A percentile compares a stretch with the other conserved stretches of the same genome.
Conservation (phyloP, 1,140 invertebrate genomes). For the Leptinotarsa defecta region DNA sequence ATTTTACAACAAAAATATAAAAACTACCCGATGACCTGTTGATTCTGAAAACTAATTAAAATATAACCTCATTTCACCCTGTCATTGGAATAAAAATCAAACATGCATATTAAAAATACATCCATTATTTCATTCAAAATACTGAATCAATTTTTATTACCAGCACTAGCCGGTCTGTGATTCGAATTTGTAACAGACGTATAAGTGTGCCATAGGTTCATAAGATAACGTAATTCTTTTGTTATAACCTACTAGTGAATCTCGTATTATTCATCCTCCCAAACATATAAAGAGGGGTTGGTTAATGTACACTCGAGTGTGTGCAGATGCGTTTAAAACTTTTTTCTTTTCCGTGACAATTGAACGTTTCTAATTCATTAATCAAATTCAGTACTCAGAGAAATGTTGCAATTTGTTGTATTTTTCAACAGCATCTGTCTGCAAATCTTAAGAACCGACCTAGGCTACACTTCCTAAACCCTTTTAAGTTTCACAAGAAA, state of each 20-base stretch:
- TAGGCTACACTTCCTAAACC: slow-evolving; percentile 10
- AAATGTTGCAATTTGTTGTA: slow-evolving; percentile 25
- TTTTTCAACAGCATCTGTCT: slow-evolving; percentile 24
- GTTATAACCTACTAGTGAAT: slow-evolving; percentile 16
- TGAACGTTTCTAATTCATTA: slow-evolving; percentile 4
- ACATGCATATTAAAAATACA: slow-evolving; percentile 34
- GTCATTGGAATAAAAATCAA: slow-evolving; percentile 35
- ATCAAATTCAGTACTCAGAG: not conserved
- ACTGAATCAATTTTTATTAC: slow-evolving; percentile 8
- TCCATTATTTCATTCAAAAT: slow-evolving; percentile 24
- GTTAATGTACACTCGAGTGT: slow-evolving; percentile 6
- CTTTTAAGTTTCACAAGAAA: slow-evolving; percentile 24
- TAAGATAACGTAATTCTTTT: slow-evolving; percentile 30
- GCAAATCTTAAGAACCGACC: slow-evolving; percentile 18
- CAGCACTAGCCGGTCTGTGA: not conserved
- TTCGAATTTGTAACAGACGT: slow-evolving; percentile 19
- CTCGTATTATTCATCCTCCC: slow-evolving; percentile 13
- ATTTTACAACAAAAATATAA: slow-evolving; percentile 33
- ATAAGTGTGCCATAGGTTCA: slow-evolving; percentile 29
- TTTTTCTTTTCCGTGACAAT: not conserved
- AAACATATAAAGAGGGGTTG: slow-evolving; percentile 18
- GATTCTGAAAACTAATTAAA: slow-evolving; percentile 38
- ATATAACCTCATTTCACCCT: slow-evolving; percentile 38
- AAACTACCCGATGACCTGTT: slow-evolving; percentile 37
- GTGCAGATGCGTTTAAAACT: slow-evolving; percentile 13